A percentile compares a stretch with the other conserved stretches of the same genome.
Conservation (phyloP, 2,113 vertebrate species). For the Caretta caretta region DNA sequence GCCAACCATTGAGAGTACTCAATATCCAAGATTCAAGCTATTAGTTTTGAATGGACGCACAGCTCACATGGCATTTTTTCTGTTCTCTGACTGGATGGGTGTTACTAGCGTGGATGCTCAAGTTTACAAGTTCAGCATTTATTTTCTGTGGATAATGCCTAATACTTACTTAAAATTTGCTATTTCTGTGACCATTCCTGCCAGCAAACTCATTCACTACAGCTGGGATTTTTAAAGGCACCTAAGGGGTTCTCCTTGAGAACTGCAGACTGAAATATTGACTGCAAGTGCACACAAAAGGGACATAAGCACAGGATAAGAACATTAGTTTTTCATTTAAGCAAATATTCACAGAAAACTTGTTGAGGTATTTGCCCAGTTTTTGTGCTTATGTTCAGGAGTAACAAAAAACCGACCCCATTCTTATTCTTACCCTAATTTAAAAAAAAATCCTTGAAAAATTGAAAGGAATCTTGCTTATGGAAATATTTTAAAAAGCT, state of each 20-base stretch:
- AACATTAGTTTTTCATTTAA: not conserved
- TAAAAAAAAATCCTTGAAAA: not conserved
- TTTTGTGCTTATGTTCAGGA: not conserved
- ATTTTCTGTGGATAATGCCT: not conserved
- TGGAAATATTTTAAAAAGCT: not conserved
- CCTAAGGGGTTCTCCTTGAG: not conserved
- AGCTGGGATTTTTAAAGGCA: not conserved
- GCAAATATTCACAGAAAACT: not conserved
- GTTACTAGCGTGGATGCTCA: not conserved
- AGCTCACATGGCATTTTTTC: not conserved
- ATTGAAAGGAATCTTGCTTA: not conserved
- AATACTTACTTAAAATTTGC: not conserved
- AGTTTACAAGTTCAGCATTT: not conserved
- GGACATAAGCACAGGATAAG: rapidly evolving
- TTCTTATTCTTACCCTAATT: not conserved
- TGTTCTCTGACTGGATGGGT: not conserved
- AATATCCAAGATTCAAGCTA: not conserved
- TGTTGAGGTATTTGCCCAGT: not conserved
- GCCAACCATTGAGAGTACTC: not conserved
- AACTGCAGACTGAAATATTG: not conserved
- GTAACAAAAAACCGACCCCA: not conserved
- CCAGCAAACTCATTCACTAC: not conserved
- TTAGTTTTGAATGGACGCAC: not conserved
- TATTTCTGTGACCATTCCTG: rapidly evolving
- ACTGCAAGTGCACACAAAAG: not conserved